Evolutionary conservation across 2,113 vertebrate species (phyloP).

Genomic region (Bubo bubo): DNA sequence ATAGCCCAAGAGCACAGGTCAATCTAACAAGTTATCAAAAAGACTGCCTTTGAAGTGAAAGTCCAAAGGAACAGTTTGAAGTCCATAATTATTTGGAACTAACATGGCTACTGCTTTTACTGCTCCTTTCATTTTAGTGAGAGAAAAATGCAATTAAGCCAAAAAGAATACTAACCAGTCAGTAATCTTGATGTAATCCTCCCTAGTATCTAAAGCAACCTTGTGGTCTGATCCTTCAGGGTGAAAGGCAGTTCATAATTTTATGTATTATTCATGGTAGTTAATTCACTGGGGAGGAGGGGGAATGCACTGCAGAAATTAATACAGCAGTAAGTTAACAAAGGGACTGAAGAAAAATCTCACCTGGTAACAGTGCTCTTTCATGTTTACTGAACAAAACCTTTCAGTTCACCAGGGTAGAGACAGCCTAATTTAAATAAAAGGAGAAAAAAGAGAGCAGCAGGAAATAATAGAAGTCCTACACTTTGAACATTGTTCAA

Average conservation of each 20-base stretch:
- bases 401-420: not conserved
- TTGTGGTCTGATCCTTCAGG: not conserved
- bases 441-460: not conserved
- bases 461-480: not conserved
- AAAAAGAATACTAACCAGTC: not conserved
- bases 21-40: not conserved
- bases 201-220: not conserved
- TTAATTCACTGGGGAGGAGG: not conserved
- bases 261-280: constrained; percentile 1
- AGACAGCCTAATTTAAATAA: not conserved
- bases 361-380: not conserved
- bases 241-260: constrained; percentile 7
- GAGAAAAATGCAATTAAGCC: not conserved
- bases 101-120: not conserved
- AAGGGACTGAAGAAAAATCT: not conserved
- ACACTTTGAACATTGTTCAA: not conserved
- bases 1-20: not conserved
- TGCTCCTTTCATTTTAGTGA: not conserved
- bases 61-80: not conserved
- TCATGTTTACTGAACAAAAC: not conserved
- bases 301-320: not conserved
- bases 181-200: not conserved
- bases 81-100: not conserved
- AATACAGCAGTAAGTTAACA: not conserved
- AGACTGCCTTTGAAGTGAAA: not conserved